Conservation (phyloP, 1,140 invertebrate species). For the Ylistrum balloti region DNA sequence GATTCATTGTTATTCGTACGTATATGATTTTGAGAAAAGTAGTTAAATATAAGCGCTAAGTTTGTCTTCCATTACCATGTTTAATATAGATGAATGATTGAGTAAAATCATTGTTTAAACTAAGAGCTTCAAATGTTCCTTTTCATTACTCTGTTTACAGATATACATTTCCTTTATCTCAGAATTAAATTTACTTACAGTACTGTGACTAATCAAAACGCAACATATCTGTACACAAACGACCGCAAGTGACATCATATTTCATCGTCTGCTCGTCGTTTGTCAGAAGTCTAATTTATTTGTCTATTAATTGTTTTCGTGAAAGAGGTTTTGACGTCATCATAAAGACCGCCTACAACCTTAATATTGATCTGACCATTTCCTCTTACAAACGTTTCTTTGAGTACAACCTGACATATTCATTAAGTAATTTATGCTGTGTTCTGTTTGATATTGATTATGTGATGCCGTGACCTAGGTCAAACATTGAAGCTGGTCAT, state of each 20-base stretch:
- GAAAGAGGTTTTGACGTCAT: background rate
- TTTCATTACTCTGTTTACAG: too few species aligned
- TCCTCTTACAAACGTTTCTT: background rate
- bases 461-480: background rate
- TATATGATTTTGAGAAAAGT: too few species aligned
- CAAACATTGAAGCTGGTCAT: background rate
- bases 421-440: background rate
- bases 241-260: too few species aligned
- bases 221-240: too few species aligned
- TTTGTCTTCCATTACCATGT: background rate
- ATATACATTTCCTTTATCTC: too few species aligned
- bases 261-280: background rate
- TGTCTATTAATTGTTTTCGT: background rate
- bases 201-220: too few species aligned
- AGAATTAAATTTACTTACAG: too few species aligned
- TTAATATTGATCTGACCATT: background rate
- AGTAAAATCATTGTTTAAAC: too few species aligned
- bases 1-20: background rate
- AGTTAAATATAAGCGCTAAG: background rate
- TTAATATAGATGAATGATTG: too few species aligned
- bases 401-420: background rate
- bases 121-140: too few species aligned
- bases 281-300: background rate
- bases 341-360: background rate
- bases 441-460: background rate